Base-by-base conservation (phyloP, 2,888 invertebrate species). In the Mythimna ferrago region DNA sequence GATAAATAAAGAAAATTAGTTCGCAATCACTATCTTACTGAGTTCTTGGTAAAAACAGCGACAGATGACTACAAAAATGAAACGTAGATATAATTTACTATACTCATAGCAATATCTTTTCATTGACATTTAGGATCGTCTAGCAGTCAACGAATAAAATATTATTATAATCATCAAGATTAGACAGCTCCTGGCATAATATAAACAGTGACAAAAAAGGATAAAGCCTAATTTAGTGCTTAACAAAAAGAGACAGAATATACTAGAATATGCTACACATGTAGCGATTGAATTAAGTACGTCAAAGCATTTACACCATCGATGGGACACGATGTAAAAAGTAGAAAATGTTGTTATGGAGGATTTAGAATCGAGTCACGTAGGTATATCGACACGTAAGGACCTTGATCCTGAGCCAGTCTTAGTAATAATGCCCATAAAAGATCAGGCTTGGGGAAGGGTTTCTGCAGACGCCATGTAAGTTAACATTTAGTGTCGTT, bases 341-440 rank as follows among this genome's bases (percentile, higher is more conserved):
- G 80, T 73, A 61, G 66, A 82, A 79, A 81, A 82, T 79, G 80
- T 80, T 79, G 83, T 85, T 82, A 72, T 71, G 73, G 73, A 84
- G 76, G 74, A 84, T 84, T 83, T 63, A 77, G 65, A 86, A 73
- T 73, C 86, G 67, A 86, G 84, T 86, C 86, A 87, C 87, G 85
- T 88, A 75, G 71, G 71, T 71, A 67, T 81, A 76, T 82, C 73
- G 69, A 81, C 70, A 81, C 76, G 76, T 58, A 64, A 57, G 76
- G 67, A 76, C 86, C 88, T 89, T 89, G 88, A 90, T 89, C 89
- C 88, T 90, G 90, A 85, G 65, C 87, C 65, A 73, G 83, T 83
- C 62, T 83, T 71, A 81, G 83, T 82, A 83, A 89, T 84, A 91
- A 91, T 92, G 88, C 80, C 92, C 90, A 90, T 92, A 92, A 87